Base-by-base conservation (phyloP, 2,888 invertebrate species). In the Mongoloraphidia duomilia region DNA sequence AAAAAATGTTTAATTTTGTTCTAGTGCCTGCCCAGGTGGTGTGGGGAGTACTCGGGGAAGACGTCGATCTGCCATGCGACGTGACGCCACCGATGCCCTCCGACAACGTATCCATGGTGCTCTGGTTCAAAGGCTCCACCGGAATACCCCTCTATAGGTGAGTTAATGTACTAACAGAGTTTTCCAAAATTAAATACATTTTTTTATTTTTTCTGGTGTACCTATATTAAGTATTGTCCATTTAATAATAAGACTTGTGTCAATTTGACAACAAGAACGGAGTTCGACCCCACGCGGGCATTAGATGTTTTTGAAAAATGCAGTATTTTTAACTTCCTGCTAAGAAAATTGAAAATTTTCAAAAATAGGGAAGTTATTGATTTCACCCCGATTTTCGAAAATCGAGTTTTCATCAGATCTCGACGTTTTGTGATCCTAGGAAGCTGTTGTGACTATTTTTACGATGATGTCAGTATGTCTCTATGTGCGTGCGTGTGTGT, bases 111-210 rank as follows among this genome's bases (percentile, higher is more conserved):
- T 86, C 81, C 60, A 80, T 91, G 80, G 80, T 90, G 60, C 79
- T 92, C 52, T 91, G 91, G 91, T 91, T 90, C 75, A 90, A 89
- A 65, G 90, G 89, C 63, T 75, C 79, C 44, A 80, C 79, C 46
- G 80, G 86, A 51, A 87, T 90, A 74, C 90, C 91, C 10, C 75
- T 91, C 49, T 91, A 90, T 70, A 90, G 87, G 90, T 89, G 66
- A 74, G 72, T 67, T 49, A 44, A 44, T 41, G 17, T 41, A 41
- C 13, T 26, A 41, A 41, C 17, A n/a, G n/a, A 41, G 5, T 41
- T 41, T 41, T 41, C 13, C n/a, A 41, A 41, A 14, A 41, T 17
- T 41, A 26, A 41, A 41, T 3, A 12, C 11, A 41, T 26, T n/a
- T 41, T 11, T 41, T 33, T 41, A 13, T 41, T n/a, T 9, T 17